These are phyloP conservation scores for Andricus grossulariae DNA, from an alignment of 1,140 invertebrate genomes.

Conservation along the genomic window DNA sequence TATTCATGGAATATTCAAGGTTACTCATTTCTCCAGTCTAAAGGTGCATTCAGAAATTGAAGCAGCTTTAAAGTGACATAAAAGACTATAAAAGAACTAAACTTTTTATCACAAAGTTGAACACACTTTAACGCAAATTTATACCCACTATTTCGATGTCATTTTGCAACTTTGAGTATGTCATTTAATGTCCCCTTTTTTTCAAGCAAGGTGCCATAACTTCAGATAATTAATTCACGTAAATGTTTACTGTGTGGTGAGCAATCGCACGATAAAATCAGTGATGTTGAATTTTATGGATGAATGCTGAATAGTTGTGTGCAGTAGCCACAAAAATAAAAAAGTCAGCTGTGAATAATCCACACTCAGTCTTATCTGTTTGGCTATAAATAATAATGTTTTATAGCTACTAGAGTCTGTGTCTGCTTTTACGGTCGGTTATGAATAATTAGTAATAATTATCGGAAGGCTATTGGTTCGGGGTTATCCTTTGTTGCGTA, in stretches of 20 bases:
- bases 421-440: not conserved
- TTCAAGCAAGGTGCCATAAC: constrained; percentile 15
- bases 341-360: constrained; percentile 7
- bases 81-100: too few species aligned
- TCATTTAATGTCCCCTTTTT: constrained; percentile 5
- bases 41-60: not conserved
- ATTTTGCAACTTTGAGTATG: not conserved
- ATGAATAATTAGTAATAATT: constrained; percentile 23
- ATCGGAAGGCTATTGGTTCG: not conserved
- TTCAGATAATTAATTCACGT: constrained; percentile 17
- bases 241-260: constrained; percentile 11
- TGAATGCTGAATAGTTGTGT: not conserved
- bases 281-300: not conserved
- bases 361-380: constrained; percentile 2
- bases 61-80: too few species aligned
- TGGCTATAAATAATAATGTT: constrained; percentile 15
- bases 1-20: constrained; percentile 18
- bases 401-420: not conserved
- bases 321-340: constrained; percentile 5
- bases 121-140: too few species aligned
- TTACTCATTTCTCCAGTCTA: not conserved
- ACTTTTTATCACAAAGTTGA: too few species aligned
- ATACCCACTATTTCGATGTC: not conserved
- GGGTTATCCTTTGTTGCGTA: not conserved
- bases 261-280: constrained; percentile 20